A percentile compares a stretch with the other conserved stretches of the same genome.
Conservation (phyloP, 2,113 vertebrate species). For the Aptenodytes forsteri region DNA sequence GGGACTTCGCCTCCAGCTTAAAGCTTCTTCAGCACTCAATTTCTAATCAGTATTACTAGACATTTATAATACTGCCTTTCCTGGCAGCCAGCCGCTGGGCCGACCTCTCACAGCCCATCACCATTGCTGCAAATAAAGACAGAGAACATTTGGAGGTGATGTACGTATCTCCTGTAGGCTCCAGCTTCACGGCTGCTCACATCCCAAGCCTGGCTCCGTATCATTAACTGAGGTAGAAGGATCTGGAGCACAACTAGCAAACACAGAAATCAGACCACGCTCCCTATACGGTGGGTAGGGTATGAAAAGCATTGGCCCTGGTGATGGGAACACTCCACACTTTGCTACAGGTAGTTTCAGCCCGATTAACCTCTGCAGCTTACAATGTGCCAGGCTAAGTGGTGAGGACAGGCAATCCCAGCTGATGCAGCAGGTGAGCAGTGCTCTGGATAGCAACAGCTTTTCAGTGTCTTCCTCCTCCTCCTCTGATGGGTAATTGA, state of each 20-base stretch:
- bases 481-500: not conserved
- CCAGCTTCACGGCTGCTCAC: not conserved
- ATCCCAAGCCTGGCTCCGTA: not conserved
- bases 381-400: not conserved
- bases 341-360: not conserved
- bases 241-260: not conserved
- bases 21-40: not conserved
- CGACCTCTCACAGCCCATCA: not conserved
- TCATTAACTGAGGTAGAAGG: not conserved
- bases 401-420: not conserved
- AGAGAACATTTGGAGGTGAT: not conserved
- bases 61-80: not conserved
- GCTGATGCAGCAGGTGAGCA: not conserved
- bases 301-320: not conserved
- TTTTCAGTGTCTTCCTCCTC: not conserved
- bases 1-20: not conserved
- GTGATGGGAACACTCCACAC: not conserved
- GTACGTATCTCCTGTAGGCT: not conserved
- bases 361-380: not conserved
- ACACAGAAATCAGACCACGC: rapidly evolving
- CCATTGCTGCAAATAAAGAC: not conserved
- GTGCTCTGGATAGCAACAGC: not conserved
- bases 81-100: not conserved
- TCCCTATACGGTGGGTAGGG: not conserved
- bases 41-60: not conserved